Conservation (phyloP, 2,888 invertebrate genomes). For the Mylabris sibirica region DNA sequence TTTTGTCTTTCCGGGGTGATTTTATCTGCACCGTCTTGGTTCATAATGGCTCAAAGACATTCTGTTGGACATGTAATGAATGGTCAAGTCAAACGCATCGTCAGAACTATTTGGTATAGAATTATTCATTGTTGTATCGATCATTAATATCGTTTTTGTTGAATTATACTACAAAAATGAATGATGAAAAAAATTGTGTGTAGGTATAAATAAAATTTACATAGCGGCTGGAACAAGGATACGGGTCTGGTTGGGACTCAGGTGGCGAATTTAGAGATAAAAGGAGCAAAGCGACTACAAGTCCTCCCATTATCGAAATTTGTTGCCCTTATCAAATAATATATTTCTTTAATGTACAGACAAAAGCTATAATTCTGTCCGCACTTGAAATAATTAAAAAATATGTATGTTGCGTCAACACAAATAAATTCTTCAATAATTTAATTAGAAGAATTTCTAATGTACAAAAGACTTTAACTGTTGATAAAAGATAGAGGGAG, state of each 20-base stretch:
- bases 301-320: conserved; percentile 41
- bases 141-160: conserved; percentile 19
- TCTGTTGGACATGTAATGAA: conserved; percentile 46
- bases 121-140: not conserved
- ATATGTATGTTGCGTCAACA: conserved; percentile 16
- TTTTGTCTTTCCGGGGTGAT: conserved; percentile 48
- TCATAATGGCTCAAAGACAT: conserved; percentile 43
- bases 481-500: too few species aligned
- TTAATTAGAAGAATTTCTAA: conserved; percentile 6
- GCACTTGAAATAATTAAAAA: conserved; percentile 35
- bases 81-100: conserved; percentile 39
- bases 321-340: conserved; percentile 41
- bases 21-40: conserved; percentile 42
- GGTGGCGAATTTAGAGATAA: conserved; percentile 33
- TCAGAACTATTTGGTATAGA: not conserved
- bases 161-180: too few species aligned
- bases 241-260: conserved; percentile 21
- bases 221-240: conserved; percentile 11
- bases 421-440: conserved; percentile 6
- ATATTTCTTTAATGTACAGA: conserved; percentile 40
- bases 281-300: conserved; percentile 22
- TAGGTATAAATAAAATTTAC: conserved; percentile 17
- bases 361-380: conserved; percentile 28
- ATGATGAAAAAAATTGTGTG: not conserved
- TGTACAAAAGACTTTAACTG: not conserved